Percentiles rank a stretch among this genome's conserved stretches.
Conservation (phyloP, 2,888 invertebrate genomes). For the Drosophila buzzatii region DNA sequence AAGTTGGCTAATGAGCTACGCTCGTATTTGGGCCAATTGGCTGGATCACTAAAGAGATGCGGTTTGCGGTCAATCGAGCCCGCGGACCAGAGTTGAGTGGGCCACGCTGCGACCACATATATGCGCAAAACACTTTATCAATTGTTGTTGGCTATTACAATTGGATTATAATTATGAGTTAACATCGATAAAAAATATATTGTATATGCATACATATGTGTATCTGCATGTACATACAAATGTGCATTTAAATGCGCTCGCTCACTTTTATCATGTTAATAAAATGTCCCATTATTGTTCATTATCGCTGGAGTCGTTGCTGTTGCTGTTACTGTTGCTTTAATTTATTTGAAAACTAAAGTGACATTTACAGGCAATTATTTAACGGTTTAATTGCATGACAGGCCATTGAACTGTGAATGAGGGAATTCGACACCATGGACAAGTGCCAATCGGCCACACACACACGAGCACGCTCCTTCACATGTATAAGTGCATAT, state of each 20-base stretch:
- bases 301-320: slow-evolving; percentile 51
- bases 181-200: slow-evolving; percentile 66
- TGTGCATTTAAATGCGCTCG: slow-evolving; percentile 60
- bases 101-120: background rate
- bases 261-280: slow-evolving; percentile 54
- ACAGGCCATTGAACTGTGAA: slow-evolving; percentile 54
- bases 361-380: slow-evolving; percentile 74
- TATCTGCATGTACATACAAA: background rate
- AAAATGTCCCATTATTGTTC: slow-evolving; percentile 64
- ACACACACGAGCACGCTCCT: background rate
- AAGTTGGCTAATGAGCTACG: slow-evolving; percentile 41
- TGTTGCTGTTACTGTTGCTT: slow-evolving; percentile 31
- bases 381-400: slow-evolving; percentile 61
- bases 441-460: slow-evolving; percentile 3
- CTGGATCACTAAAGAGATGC: background rate
- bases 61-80: background rate
- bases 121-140: slow-evolving; percentile 60
- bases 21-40: slow-evolving; percentile 60
- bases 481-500: background rate
- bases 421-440: slow-evolving; percentile 23
- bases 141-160: slow-evolving; percentile 58
- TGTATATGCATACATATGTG: background rate
- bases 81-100: slow-evolving; percentile 19
- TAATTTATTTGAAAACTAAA: slow-evolving; percentile 64
- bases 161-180: slow-evolving; percentile 73